phyloP scores from a whole-genome alignment of 2,888 invertebrate genomes.

The Eupithecia subfuscata region DNA sequence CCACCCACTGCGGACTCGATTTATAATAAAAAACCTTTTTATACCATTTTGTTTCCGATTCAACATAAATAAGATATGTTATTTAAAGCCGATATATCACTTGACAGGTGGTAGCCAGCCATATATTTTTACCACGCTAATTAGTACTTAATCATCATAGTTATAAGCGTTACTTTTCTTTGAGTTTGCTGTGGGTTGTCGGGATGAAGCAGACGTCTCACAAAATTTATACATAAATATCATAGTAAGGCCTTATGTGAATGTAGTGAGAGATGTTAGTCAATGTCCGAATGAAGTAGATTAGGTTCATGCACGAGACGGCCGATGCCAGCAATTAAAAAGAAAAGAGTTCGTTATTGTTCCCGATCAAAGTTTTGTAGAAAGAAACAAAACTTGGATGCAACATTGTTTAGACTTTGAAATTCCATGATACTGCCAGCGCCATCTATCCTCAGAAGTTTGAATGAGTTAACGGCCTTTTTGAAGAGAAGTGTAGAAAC shows the following conservation, averaged over 20 bases:
- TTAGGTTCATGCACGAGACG: conserved; percentile 56
- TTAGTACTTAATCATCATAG: conserved; percentile 52
- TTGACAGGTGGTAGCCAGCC: conserved; percentile 82
- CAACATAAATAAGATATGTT: conserved; percentile 85
- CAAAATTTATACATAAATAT: conserved; percentile 81
- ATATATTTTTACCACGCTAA: conserved; percentile 49
- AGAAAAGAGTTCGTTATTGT: conserved; percentile 61
- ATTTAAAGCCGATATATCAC: conserved; percentile 84
- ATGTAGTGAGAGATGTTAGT: conserved; percentile 82
- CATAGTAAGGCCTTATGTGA: conserved; percentile 80
- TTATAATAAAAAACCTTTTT: conserved; percentile 78
- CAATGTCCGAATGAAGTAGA: conserved; percentile 68
- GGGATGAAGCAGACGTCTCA: conserved; percentile 67
- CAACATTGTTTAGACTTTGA: not conserved
- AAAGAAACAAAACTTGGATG: not conserved
- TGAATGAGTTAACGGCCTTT: conserved; percentile 36
- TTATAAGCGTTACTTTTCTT: conserved; percentile 54
- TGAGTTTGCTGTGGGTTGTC: conserved; percentile 51
- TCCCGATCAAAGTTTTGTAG: not conserved
- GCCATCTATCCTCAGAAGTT: conserved; percentile 51
- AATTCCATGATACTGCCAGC: conserved; percentile 40
- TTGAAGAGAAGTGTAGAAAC: conserved; percentile 11
- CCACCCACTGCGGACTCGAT: conserved; percentile 75
- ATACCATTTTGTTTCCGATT: conserved; percentile 82
- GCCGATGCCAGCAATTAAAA: conserved; percentile 59